A percentile compares a stretch with the other conserved stretches of the same genome.
phyloP scores from a whole-genome alignment of 2,888 invertebrate species.

The Coelinius sp. region DNA sequence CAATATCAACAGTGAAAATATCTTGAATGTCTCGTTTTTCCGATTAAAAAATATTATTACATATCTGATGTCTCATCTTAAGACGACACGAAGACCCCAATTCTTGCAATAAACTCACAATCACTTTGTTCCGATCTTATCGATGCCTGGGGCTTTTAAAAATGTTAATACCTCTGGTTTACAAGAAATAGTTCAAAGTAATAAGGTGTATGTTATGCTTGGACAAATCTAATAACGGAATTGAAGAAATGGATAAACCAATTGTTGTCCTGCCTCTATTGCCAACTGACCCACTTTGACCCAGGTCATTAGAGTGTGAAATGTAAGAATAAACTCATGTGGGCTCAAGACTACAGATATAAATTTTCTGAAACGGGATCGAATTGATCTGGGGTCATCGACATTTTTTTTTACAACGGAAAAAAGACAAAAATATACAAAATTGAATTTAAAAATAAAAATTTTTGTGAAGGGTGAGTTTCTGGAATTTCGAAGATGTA shows the following conservation, averaged over 20 bases:
- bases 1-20: too few species aligned
- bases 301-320: conserved; percentile 37
- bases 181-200: not conserved
- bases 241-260: conserved; percentile 30
- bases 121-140: too few species aligned
- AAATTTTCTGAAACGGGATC: conserved; percentile 31
- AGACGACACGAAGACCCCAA: too few species aligned
- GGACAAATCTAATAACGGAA: conserved; percentile 37
- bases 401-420: conserved; percentile 8
- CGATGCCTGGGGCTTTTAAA: too few species aligned
- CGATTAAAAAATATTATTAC: too few species aligned
- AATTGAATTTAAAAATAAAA: too few species aligned
- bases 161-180: too few species aligned
- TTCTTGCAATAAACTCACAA: too few species aligned
- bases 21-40: too few species aligned
- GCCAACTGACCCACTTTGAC: conserved; percentile 40
- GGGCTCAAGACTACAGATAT: not conserved
- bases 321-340: conserved; percentile 14
- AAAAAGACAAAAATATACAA: too few species aligned
- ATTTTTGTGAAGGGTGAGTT: not conserved
- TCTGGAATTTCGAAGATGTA: not conserved
- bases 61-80: too few species aligned
- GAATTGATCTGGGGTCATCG: conserved; percentile 22
- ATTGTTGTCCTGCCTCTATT: conserved; percentile 35
- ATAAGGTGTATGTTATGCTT: conserved; percentile 27